Percentiles rank a stretch among this genome's conserved stretches.
Evolutionary conservation across 2,797 vertebrate genomes (phyloP).

Genomic region (Mus caroli): DNA sequence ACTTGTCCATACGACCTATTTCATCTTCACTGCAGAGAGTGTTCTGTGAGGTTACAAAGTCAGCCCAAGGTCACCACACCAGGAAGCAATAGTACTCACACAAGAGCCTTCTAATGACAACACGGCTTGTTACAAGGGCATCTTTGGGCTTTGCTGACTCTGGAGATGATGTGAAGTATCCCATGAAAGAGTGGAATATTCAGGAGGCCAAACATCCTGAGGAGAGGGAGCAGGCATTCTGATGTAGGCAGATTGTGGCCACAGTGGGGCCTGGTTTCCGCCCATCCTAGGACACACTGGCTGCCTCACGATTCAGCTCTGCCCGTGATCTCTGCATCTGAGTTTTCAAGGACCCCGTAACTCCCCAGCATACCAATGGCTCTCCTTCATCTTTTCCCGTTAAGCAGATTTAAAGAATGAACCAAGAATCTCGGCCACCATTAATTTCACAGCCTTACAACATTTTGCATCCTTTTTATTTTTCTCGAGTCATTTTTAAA

Average conservation of each 20-base stretch:
- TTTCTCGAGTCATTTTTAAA: constrained; percentile 75
- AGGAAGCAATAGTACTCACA: not conserved
- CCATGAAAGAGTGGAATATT: constrained; percentile 25
- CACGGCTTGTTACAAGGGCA: not conserved
- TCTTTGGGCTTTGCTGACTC: constrained; percentile 51
- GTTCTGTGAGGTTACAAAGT: constrained; percentile 3
- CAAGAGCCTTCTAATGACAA: not conserved
- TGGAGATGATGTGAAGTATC: not conserved
- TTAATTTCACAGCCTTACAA: constrained; percentile 78
- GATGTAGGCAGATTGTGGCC: not conserved
- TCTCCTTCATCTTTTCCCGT: constrained; percentile 72
- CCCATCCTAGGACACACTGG: constrained; percentile 21
- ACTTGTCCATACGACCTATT: not conserved
- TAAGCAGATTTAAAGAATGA: constrained; percentile 80
- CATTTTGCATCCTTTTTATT: constrained; percentile 76
- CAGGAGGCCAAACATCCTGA: constrained; percentile 17
- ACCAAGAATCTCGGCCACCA: constrained; percentile 74
- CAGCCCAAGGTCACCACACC: constrained; percentile 31
- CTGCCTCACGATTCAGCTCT: not conserved
- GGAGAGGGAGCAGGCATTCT: constrained; percentile 15
- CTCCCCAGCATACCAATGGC: constrained; percentile 75
- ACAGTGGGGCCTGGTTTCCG: not conserved
- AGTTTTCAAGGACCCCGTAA: constrained; percentile 60
- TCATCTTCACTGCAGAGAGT: not conserved
- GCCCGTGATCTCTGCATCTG: constrained; percentile 15